These are phyloP conservation scores for Phylloscopus trochiloides DNA, from an alignment of 2,113 vertebrate species.

Conservation along the genomic window DNA sequence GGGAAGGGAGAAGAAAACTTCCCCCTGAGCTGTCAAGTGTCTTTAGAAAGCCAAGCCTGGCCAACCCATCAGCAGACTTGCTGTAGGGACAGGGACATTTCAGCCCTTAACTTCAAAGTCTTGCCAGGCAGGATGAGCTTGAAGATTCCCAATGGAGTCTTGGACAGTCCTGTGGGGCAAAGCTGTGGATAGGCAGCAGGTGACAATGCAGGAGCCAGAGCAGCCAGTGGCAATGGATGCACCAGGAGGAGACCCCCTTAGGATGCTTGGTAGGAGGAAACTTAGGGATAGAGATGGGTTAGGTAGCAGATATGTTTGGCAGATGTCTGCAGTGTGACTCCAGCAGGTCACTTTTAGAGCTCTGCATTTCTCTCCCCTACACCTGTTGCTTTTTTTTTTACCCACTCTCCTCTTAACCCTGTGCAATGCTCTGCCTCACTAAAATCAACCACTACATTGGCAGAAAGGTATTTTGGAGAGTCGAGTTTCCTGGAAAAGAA, in stretches of 20 bases:
- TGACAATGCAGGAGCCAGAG: not conserved
- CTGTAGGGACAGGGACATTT: not conserved
- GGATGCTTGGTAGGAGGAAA: not conserved
- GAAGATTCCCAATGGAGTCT: fast-evolving
- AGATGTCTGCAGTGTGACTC: not conserved
- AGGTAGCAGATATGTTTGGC: not conserved
- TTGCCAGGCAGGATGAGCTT: not conserved
- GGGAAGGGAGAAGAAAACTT: not conserved
- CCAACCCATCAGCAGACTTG: not conserved
- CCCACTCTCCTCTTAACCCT: not conserved
- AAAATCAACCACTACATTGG: not conserved
- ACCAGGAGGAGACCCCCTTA: fast-evolving
- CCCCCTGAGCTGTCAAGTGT: not conserved
- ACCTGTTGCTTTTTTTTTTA: not conserved
- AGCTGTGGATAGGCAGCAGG: not conserved
- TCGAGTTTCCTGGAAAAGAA: not conserved
- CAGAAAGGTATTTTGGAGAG: not conserved
- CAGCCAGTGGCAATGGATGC: not conserved
- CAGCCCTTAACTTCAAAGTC: not conserved
- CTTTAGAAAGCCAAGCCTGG: not conserved
- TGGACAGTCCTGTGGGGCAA: not conserved
- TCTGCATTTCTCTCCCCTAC: not conserved
- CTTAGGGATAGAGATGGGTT: fast-evolving
- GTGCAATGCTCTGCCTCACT: not conserved
- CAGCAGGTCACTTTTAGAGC: not conserved